These are phyloP conservation scores for Blera fallax DNA, from an alignment of 2,888 invertebrate genomes.

Conservation along the genomic window DNA sequence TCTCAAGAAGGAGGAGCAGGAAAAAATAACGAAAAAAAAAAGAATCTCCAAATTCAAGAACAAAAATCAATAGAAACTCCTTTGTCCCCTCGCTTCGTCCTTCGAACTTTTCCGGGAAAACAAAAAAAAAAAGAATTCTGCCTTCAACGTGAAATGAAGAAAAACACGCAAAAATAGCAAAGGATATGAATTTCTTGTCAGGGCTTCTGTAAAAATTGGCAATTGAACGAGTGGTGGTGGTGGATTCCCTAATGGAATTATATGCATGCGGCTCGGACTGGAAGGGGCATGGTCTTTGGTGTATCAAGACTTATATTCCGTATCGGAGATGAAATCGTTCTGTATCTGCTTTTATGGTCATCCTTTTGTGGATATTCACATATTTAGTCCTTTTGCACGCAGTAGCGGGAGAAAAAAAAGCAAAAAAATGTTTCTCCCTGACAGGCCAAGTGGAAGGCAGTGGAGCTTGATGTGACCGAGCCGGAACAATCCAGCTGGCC, in stretches of 20 bases:
- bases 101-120: neutral
- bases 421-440: neutral
- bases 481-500: slow-evolving; percentile 49
- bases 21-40: neutral
- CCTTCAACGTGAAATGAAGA: neutral
- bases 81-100: neutral
- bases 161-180: slow-evolving; percentile 34
- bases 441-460: slow-evolving; percentile 23
- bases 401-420: neutral
- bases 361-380: slow-evolving; percentile 17
- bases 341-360: slow-evolving; percentile 40
- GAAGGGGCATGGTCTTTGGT: neutral
- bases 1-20: slow-evolving; percentile 14
- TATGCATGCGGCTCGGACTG: slow-evolving; percentile 10
- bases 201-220: slow-evolving; percentile 49
- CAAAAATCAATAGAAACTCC: slow-evolving; percentile 48
- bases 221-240: slow-evolving; percentile 6
- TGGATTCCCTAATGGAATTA: slow-evolving; percentile 30
- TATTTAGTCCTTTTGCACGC: slow-evolving; percentile 25
- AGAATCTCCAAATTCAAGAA: slow-evolving; percentile 22
- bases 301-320: neutral
- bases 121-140: neutral
- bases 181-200: slow-evolving; percentile 43
- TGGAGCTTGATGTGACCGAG: slow-evolving; percentile 24
- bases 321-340: slow-evolving; percentile 35